Conservation (phyloP, 1,140 invertebrate genomes). For the Apolygus lucorum region DNA sequence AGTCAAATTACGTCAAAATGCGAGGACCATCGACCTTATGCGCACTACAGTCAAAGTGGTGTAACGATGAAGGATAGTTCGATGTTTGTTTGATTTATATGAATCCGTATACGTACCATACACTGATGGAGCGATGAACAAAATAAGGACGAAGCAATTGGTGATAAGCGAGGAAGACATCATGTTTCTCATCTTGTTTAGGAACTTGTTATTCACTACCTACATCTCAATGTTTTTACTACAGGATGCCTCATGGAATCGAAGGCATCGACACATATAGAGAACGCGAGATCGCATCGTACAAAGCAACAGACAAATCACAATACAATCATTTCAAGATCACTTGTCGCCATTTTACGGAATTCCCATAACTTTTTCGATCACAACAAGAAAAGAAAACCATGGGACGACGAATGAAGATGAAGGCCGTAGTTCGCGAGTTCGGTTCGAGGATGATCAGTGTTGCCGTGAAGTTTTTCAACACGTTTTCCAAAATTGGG, state of each 20-base stretch:
- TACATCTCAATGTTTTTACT: background rate
- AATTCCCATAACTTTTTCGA: background rate
- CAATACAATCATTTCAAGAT: background rate
- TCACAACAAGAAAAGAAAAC: background rate
- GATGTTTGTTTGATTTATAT: background rate
- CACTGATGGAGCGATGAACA: background rate
- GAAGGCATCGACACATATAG: background rate
- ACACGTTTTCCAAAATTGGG: no score
- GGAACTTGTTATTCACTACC: background rate
- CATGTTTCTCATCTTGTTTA: conserved; percentile 5
- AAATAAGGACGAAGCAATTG: background rate
- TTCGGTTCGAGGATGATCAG: no score
- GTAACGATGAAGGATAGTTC: background rate
- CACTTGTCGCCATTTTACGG: background rate
- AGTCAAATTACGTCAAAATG: background rate
- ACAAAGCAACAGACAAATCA: background rate
- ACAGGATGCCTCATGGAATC: background rate
- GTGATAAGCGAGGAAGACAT: conserved; percentile 12
- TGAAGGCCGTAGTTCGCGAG: background rate
- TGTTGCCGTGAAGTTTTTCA: no score
- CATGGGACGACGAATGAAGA: no score
- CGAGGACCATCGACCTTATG: background rate
- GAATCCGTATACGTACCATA: background rate
- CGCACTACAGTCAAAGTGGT: background rate
- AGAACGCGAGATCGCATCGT: background rate